Evolutionary conservation across 2,113 vertebrate species (phyloP).

Genomic region (Trachemys scripta): DNA sequence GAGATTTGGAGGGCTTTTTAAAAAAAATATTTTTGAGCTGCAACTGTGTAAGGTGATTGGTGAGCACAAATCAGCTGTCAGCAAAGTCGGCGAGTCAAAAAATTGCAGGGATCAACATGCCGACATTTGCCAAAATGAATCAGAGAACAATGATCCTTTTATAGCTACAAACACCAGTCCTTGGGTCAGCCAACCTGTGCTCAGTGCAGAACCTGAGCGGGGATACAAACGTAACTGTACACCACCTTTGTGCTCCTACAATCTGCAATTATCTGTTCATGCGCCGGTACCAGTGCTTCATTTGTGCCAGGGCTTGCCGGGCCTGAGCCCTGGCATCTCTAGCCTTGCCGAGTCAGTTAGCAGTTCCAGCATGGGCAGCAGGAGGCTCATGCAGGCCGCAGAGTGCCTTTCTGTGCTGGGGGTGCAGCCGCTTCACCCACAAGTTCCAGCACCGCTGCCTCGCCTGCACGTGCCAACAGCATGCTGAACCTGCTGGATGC

Average conservation of each 20-base stretch:
- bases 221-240: neutral
- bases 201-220: neutral
- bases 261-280: neutral
- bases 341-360: neutral
- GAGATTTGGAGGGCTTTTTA: neutral
- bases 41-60: neutral
- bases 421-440: neutral
- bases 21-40: neutral
- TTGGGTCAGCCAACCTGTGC: neutral
- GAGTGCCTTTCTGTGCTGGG: neutral
- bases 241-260: neutral
- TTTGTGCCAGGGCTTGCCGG: neutral
- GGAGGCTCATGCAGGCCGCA: neutral
- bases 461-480: neutral
- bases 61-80: neutral
- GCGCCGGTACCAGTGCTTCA: neutral
- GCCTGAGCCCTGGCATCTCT: neutral
- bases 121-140: neutral
- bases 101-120: accelerated
- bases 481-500: neutral
- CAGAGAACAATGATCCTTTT: constrained; percentile 17
- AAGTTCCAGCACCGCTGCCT: neutral
- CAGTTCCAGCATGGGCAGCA: neutral
- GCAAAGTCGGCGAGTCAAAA: accelerated
- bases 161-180: neutral